Percentiles rank a stretch among this genome's conserved stretches.
These are phyloP conservation scores for Salvator merianae DNA, from an alignment of 2,113 vertebrate species.

Conservation along the genomic window DNA sequence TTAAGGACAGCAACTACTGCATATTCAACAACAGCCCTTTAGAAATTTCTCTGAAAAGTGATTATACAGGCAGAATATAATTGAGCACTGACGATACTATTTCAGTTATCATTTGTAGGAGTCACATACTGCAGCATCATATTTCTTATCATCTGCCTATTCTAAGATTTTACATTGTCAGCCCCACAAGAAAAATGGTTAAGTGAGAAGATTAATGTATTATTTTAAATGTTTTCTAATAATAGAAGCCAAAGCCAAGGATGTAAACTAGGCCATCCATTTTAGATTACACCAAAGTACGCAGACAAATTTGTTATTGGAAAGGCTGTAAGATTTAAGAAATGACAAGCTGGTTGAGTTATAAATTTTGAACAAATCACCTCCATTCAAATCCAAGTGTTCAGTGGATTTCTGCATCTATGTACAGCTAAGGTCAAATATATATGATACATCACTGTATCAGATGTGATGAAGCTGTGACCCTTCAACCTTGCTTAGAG, in stretches of 20 bases:
- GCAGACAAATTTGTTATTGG: background rate
- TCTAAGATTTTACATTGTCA: slow-evolving; percentile 1
- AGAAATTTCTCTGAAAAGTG: background rate
- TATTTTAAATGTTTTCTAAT: slow-evolving; percentile 18
- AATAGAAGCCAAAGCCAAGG: background rate
- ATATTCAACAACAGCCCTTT: background rate
- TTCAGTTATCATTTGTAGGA: background rate
- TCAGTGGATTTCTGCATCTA: too few species aligned
- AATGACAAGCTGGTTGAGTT: background rate
- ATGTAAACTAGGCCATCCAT: slow-evolving; percentile 5
- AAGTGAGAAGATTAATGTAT: background rate
- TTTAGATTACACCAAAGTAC: background rate
- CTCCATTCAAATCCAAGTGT: background rate
- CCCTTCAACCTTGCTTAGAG: too few species aligned
- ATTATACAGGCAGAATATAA: slow-evolving; percentile 2
- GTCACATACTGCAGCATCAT: background rate
- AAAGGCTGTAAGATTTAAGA: background rate
- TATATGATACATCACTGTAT: too few species aligned
- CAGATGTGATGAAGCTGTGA: too few species aligned
- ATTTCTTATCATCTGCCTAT: background rate
- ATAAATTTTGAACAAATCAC: background rate
- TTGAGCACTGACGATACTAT: background rate
- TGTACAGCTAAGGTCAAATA: too few species aligned
- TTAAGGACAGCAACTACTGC: background rate
- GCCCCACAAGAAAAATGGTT: slow-evolving; percentile 5